phyloP scores from a whole-genome alignment of 2,113 vertebrate species.

The Syngnathus floridae region DNA sequence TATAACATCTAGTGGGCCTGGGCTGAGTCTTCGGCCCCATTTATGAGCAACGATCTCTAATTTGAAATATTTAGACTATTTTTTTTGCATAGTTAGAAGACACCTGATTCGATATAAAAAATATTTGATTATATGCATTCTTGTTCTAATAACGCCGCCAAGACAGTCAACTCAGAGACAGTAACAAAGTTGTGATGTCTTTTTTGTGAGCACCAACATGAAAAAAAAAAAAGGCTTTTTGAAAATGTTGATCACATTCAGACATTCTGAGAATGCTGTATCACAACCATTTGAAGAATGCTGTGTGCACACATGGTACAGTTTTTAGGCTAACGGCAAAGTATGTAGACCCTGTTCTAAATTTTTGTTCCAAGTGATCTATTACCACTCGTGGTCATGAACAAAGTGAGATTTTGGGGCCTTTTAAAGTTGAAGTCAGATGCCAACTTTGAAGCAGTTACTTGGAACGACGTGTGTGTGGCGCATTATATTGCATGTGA shows the following conservation, averaged over 20 bases:
- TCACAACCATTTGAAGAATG: conserved; percentile 7
- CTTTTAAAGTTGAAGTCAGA: background rate
- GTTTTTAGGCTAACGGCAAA: no score
- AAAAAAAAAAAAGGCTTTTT: background rate
- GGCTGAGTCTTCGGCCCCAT: no score
- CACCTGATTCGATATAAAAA: background rate
- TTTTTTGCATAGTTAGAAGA: background rate
- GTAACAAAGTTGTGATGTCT: conserved; percentile 1
- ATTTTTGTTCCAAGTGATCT: background rate
- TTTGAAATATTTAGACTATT: background rate
- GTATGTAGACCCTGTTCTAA: background rate
- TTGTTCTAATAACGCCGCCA: background rate
- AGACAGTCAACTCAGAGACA: background rate
- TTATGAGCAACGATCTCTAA: background rate
- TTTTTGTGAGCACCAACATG: background rate
- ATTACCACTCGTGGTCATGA: background rate
- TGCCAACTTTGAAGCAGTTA: background rate
- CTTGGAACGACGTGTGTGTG: background rate
- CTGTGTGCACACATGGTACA: background rate
- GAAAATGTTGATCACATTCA: no score
- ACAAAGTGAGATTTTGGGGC: background rate
- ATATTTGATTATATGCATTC: background rate
- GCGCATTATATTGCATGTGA: background rate
- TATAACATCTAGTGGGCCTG: no score
- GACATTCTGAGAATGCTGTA: no score